These are phyloP conservation scores for Thalassarche chlororhynchos DNA, from an alignment of 2,113 vertebrate species.

Conservation along the genomic window DNA sequence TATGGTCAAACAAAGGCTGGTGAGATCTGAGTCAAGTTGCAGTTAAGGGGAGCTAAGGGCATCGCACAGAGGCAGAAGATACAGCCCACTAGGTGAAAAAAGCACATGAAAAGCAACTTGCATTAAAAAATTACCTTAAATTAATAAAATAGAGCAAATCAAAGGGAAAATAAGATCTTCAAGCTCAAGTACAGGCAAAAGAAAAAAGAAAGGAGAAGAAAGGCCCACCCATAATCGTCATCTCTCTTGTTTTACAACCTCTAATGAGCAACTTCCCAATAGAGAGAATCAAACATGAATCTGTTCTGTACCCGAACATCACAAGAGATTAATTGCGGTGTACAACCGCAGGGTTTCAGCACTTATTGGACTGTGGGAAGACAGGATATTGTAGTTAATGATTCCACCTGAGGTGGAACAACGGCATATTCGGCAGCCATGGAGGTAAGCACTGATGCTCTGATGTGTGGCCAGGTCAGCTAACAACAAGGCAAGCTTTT, in stretches of 20 bases:
- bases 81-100: neutral
- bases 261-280: conserved; percentile 25
- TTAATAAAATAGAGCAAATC: neutral
- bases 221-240: neutral
- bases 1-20: neutral
- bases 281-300: neutral
- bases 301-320: conserved; percentile 1
- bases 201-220: neutral
- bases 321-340: conserved; percentile 3
- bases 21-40: neutral
- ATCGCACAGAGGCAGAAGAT: neutral
- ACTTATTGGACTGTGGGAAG: neutral
- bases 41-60: neutral
- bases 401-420: neutral
- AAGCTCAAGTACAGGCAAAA: neutral
- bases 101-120: neutral
- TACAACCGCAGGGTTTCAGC: neutral
- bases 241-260: neutral
- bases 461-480: neutral
- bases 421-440: rapidly evolving
- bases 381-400: conserved; percentile 7
- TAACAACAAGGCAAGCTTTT: neutral
- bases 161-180: neutral
- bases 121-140: neutral
- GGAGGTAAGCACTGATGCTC: neutral